Evolutionary conservation across 2,113 vertebrate genomes (phyloP).

Genomic region (pig (Sus scrofa)): T2T-Sscrofa CM000819.6:125775001-125775500

Average conservation of each 20-base stretch:
- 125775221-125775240: neutral
- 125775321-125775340: neutral
- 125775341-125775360: neutral
- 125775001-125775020: neutral
- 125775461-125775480: conserved; percentile 35
- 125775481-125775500: neutral
- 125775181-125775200: neutral
- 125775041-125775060: neutral
- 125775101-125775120: neutral
- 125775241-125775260: neutral
- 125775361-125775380: conserved; percentile 24
- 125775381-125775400: neutral
- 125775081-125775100: neutral
- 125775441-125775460: conserved; percentile 21
- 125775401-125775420: neutral
- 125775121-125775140: neutral
- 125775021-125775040: neutral
- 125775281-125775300: conserved; percentile 44
- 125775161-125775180: neutral
- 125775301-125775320: conserved; percentile 18
- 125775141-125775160: neutral
- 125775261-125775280: conserved; percentile 27
- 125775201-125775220: neutral
- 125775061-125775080: neutral
- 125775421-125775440: conserved; percentile 40